These are phyloP conservation scores for Alentia gelatinosa DNA, from an alignment of 2,888 invertebrate species.

Conservation along the genomic window DNA sequence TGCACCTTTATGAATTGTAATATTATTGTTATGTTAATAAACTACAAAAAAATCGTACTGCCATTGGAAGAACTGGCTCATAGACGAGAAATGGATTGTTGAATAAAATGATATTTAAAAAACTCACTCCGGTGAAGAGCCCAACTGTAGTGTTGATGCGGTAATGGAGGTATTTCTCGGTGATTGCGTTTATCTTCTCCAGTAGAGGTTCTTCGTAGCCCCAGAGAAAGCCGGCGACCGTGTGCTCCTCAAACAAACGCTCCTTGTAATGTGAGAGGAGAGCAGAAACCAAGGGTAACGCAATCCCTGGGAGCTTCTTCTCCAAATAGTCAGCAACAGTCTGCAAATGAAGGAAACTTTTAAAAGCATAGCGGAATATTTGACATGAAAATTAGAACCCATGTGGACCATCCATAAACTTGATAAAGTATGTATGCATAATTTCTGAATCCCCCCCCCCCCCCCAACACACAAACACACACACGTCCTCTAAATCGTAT, in stretches of 20 bases:
- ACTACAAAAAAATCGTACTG: too few species aligned
- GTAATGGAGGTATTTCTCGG: constrained; percentile 29
- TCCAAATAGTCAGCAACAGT: neutral
- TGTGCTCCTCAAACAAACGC: constrained; percentile 22
- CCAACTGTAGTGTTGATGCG: constrained; percentile 29
- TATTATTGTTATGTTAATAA: too few species aligned
- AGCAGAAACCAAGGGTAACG: neutral
- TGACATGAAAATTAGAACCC: too few species aligned
- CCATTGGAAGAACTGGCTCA: too few species aligned
- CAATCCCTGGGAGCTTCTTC: neutral
- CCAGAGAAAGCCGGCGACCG: constrained; percentile 54
- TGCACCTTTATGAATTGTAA: too few species aligned
- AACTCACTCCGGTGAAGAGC: constrained; percentile 29
- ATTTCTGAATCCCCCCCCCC: too few species aligned
- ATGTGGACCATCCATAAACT: too few species aligned
- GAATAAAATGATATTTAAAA: too few species aligned
- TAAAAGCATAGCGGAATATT: neutral
- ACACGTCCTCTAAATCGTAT: too few species aligned
- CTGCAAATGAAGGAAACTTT: neutral
- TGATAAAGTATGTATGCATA: too few species aligned
- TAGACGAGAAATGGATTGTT: too few species aligned
- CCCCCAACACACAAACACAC: too few species aligned
- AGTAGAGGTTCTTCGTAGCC: constrained; percentile 45
- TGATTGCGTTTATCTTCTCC: constrained; percentile 30
- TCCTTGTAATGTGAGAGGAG: constrained; percentile 4